These are phyloP conservation scores for Sympetrum striolatum DNA, from an alignment of 2,888 invertebrate genomes.

Conservation along the genomic window DNA sequence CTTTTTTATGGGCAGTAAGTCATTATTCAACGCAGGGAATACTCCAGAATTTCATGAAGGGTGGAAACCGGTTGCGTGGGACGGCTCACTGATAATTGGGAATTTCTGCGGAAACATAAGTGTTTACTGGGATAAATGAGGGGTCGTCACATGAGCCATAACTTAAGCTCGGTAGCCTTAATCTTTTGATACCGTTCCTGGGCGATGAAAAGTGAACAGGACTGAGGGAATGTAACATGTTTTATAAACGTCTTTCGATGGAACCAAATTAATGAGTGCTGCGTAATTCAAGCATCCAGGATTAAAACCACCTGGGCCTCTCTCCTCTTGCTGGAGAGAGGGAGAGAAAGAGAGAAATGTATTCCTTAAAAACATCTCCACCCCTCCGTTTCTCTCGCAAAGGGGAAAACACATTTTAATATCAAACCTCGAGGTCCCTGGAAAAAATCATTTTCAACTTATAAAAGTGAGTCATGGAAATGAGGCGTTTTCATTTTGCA, in stretches of 20 bases:
- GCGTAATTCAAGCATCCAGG: not conserved
- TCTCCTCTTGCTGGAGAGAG: not conserved
- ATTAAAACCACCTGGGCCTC: not conserved
- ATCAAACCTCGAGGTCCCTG: not conserved
- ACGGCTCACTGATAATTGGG: no score
- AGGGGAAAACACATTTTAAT: not conserved
- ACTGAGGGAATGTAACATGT: not conserved
- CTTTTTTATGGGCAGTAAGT: no score
- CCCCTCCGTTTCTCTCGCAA: not conserved
- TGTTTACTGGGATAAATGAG: no score
- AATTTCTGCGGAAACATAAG: no score
- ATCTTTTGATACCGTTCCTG: not conserved
- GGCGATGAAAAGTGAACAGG: not conserved
- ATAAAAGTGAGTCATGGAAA: not conserved
- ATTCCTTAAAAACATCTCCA: not conserved
- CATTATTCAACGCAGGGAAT: no score
- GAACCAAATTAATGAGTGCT: not conserved
- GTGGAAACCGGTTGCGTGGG: no score
- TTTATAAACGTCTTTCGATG: not conserved
- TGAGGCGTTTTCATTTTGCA: not conserved
- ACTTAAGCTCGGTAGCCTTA: no score
- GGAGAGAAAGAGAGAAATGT: not conserved
- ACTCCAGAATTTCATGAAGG: no score
- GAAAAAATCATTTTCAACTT: not conserved
- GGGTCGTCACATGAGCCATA: no score